phyloP scores from a whole-genome alignment of 2,888 invertebrate species.

The Bibio marci region DNA sequence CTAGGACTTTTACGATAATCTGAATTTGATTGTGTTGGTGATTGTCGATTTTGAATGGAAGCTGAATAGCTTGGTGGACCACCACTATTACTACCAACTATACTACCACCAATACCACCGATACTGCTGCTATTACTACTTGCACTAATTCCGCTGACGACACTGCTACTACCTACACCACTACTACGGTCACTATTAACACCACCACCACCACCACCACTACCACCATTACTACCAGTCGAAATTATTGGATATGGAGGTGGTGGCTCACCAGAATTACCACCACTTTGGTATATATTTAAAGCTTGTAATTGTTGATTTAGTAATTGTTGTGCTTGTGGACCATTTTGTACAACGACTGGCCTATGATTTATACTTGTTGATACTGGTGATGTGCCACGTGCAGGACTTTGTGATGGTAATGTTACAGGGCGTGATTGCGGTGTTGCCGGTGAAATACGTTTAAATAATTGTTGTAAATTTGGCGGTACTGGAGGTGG shows the following conservation, averaged over 20 bases:
- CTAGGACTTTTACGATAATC: conserved; percentile 75
- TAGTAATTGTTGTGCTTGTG: conserved; percentile 69
- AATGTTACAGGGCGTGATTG: conserved; percentile 35
- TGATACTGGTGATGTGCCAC: conserved; percentile 58
- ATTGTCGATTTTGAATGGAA: conserved; percentile 73
- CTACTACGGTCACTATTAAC: too few relatives aligned
- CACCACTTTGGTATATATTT: conserved; percentile 51
- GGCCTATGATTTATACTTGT: conserved; percentile 31
- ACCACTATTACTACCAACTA: too few relatives aligned
- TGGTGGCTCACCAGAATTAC: conserved; percentile 44
- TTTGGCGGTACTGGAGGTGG: conserved; percentile 46
- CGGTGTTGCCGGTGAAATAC: conserved; percentile 60
- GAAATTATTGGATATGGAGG: conserved; percentile 47
- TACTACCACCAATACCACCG: too few relatives aligned
- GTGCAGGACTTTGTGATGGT: conserved; percentile 32
- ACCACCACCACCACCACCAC: too few relatives aligned
- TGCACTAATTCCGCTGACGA: too few relatives aligned
- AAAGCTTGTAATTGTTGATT: conserved; percentile 78
- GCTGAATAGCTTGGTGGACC: conserved; percentile 75
- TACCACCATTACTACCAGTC: conserved; percentile 26
- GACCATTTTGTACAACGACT: conserved; percentile 67
- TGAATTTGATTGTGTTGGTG: conserved; percentile 59
- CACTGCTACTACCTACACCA: too few relatives aligned
- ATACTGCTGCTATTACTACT: too few relatives aligned
- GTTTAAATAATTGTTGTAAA: conserved; percentile 53